These are phyloP conservation scores for Sparus aurata DNA, from an alignment of 2,797 vertebrate genomes.

Conservation along the genomic window DNA sequence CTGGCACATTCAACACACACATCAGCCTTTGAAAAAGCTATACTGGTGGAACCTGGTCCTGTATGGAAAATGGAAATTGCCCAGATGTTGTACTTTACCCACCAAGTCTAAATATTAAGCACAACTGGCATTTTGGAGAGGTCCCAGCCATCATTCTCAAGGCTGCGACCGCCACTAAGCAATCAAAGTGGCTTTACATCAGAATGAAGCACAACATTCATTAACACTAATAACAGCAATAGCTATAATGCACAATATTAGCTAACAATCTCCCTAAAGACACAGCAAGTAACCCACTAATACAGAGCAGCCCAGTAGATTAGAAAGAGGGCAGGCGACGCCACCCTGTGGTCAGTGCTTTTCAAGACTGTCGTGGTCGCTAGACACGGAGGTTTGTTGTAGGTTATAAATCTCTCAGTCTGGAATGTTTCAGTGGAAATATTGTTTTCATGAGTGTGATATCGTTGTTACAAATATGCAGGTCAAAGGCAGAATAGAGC, in stretches of 20 bases:
- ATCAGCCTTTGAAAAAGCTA: conserved; percentile 17
- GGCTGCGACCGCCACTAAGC: conserved; percentile 25
- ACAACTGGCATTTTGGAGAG: conserved; percentile 48
- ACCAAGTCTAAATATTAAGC: conserved; percentile 49
- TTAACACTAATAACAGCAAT: conserved; percentile 62
- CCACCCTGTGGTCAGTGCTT: conserved; percentile 40
- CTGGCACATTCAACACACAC: conserved; percentile 29
- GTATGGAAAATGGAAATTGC: conserved; percentile 21
- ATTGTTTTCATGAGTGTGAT: conserved; percentile 25
- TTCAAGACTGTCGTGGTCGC: conserved; percentile 29
- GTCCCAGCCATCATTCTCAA: conserved; percentile 21
- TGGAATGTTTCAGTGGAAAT: conserved; percentile 70
- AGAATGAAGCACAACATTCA: conserved; percentile 69
- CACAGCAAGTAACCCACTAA: conserved; percentile 44
- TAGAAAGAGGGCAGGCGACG: conserved; percentile 24
- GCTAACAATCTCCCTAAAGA: conserved; percentile 57
- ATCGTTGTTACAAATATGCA: conserved; percentile 32
- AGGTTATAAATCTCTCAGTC: conserved; percentile 27
- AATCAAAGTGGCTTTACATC: conserved; percentile 58
- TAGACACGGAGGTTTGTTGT: conserved; percentile 40
- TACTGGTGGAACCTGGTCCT: conserved; percentile 21
- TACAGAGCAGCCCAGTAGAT: conserved; percentile 48
- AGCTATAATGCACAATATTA: conserved; percentile 59
- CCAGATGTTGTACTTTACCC: conserved; percentile 25
- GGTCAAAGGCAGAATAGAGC: conserved; percentile 35